Evolutionary conservation across 1,140 invertebrate species (phyloP).

Genomic region (Laupala kohalensis): DNA sequence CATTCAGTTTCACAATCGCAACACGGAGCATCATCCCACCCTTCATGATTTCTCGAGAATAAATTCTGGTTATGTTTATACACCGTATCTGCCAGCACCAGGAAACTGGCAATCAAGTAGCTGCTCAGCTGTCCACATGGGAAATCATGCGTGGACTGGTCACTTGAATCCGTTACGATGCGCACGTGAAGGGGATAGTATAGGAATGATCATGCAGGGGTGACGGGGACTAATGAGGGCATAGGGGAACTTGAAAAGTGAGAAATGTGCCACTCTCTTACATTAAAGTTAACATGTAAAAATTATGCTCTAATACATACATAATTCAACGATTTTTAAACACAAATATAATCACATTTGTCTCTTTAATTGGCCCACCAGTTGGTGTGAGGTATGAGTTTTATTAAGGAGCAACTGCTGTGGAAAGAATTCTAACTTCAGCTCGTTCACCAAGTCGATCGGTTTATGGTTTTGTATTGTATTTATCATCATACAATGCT

Average conservation of each 20-base stretch:
- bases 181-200: no score
- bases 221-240: no score
- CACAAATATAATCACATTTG: no score
- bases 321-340: no score
- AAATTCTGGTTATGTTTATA: background rate
- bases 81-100: background rate
- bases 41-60: background rate
- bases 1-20: no score
- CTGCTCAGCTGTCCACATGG: background rate
- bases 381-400: conserved; percentile 28
- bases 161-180: background rate
- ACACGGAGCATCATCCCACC: background rate
- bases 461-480: conserved; percentile 83
- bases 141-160: background rate
- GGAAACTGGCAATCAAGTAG: background rate
- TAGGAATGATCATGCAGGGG: no score
- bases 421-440: conserved; percentile 55
- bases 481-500: conserved; percentile 55
- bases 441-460: conserved; percentile 65
- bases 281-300: no score
- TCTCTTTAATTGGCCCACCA: conserved; percentile 42
- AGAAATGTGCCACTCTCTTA: no score
- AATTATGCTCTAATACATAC: no score
- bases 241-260: no score
- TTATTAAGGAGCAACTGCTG: conserved; percentile 19